A percentile compares a stretch with the other conserved stretches of the same genome.
phyloP scores from a whole-genome alignment of 2,888 invertebrate species.

The Hirtodrosophila histrioides region DNA sequence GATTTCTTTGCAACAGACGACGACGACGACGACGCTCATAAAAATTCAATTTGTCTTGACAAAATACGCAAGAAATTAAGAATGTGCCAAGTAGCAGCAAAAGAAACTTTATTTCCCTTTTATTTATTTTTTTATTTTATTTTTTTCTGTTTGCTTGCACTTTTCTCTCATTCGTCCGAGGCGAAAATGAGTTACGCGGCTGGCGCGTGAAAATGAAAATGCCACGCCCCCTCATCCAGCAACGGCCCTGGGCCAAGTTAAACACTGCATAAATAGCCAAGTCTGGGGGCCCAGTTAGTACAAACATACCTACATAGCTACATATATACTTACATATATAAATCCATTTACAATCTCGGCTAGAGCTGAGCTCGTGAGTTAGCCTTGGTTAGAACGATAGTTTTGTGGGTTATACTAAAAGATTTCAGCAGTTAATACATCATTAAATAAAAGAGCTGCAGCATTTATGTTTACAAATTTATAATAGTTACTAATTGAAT shows the following conservation, averaged over 20 bases:
- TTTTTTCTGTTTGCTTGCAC: constrained; percentile 29
- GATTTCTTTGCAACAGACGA: constrained; percentile 61
- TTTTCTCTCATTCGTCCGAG: constrained; percentile 53
- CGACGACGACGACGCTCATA: constrained; percentile 64
- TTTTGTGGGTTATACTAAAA: not conserved
- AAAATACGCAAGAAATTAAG: constrained; percentile 80
- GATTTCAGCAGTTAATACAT: too few relatives aligned
- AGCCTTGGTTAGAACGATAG: constrained; percentile 1
- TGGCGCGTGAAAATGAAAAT: constrained; percentile 71
- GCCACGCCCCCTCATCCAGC: constrained; percentile 53
- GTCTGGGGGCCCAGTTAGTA: constrained; percentile 40
- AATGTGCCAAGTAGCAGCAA: constrained; percentile 79
- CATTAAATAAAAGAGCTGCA: too few relatives aligned
- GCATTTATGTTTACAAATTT: too few relatives aligned
- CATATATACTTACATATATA: constrained; percentile 12
- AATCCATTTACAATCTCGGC: constrained; percentile 17
- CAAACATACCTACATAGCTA: constrained; percentile 4
- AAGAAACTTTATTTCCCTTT: constrained; percentile 76
- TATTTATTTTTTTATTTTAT: constrained; percentile 51
- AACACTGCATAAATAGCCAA: constrained; percentile 77
- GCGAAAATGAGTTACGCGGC: constrained; percentile 76
- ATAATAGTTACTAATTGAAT: too few relatives aligned
- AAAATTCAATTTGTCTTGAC: constrained; percentile 80
- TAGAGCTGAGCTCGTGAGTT: constrained; percentile 32
- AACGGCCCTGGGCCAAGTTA: constrained; percentile 66